Evolutionary conservation across 2,113 vertebrate genomes (phyloP).

Genomic region (Thamnophis sirtalis): DNA sequence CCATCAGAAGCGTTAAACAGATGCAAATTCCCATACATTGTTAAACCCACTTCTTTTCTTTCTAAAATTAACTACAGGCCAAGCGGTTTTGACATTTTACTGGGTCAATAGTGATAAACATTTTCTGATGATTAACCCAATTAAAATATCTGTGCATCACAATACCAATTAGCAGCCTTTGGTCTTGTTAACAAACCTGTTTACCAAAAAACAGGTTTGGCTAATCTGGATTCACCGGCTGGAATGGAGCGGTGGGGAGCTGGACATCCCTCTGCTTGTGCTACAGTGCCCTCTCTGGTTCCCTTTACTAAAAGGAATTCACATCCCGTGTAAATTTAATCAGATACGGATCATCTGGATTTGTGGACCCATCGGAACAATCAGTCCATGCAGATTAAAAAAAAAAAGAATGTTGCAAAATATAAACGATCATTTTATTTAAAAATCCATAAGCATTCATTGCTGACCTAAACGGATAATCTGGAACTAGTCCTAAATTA

Average conservation of each 20-base stretch:
- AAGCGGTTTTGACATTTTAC: constrained; percentile 52
- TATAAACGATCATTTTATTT: not conserved
- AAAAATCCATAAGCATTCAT: not conserved
- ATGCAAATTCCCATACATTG: constrained; percentile 25
- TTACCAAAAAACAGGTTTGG: constrained; percentile 30
- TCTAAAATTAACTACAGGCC: constrained; percentile 28
- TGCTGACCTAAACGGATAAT: not conserved
- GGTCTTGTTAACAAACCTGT: constrained; percentile 40
- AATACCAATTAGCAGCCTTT: constrained; percentile 31
- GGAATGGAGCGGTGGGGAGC: not conserved
- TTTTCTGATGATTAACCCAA: constrained; percentile 40
- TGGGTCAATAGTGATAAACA: constrained; percentile 34
- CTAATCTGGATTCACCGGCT: constrained; percentile 28
- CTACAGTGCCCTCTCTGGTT: constrained; percentile 58
- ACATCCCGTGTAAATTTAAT: constrained; percentile 24
- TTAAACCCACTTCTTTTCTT: constrained; percentile 28
- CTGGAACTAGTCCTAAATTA: not conserved
- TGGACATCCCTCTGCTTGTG: constrained; percentile 35
- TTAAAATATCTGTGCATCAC: constrained; percentile 46
- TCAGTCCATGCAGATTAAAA: constrained; percentile 2
- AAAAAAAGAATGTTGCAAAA: constrained; percentile 20
- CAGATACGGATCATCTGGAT: constrained; percentile 8
- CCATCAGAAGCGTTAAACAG: constrained; percentile 29
- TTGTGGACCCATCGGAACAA: not conserved
- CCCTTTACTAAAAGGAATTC: constrained; percentile 35